Evolutionary conservation across 2,113 vertebrate species (phyloP), one percentile per base, ranked within the genome.

Genomic region (Eolophus roseicapilla): DNA sequence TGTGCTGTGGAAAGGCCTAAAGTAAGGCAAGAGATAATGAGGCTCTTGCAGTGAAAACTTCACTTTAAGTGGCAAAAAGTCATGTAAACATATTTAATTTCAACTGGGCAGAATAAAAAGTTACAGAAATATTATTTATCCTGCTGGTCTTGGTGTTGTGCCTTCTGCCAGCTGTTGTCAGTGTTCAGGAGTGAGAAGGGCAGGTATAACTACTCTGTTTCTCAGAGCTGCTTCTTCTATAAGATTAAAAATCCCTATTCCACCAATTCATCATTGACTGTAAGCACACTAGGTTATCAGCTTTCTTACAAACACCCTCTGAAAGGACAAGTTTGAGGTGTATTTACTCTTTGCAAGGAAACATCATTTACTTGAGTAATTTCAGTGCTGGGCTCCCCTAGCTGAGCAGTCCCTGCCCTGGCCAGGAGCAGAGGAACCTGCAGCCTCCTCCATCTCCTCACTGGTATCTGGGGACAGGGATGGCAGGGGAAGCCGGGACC

Each of bases 321-420:
- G 23, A 60, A 84, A 76, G 19, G 67, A 35, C 11, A 84, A 28
- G 52, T 49, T 62, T 0, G 2, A 78, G 33, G 21, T 33, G 4
- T 44, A 39, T 43, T 19, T 76, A 7, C 41, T 50, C 4, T 37
- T 41, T 18, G 14, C 15, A 6, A 67, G 16, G 64, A 85, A 47
- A 1, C 14, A 23, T 10, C 0, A 1, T 63, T 57, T 83, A 23
- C 60, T 65, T 78, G 53, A 53, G 17, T 44, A 1, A 43, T 59
- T 82, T 64, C 31, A 28, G 9, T 39, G 13, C 25, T 24, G 24
- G 3, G 10, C 4, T 2, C 13, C 24, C 1, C 3, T 1, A 0
- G 3, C 3, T 53, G 64, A 59, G 11, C 21, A 70, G 33, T 43
- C 10, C 28, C 13, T 90, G 31, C 12, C 29, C 21, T 49, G 16